Conservation (phyloP, 2,797 vertebrate genomes). For the Choloepus didactylus region DNA sequence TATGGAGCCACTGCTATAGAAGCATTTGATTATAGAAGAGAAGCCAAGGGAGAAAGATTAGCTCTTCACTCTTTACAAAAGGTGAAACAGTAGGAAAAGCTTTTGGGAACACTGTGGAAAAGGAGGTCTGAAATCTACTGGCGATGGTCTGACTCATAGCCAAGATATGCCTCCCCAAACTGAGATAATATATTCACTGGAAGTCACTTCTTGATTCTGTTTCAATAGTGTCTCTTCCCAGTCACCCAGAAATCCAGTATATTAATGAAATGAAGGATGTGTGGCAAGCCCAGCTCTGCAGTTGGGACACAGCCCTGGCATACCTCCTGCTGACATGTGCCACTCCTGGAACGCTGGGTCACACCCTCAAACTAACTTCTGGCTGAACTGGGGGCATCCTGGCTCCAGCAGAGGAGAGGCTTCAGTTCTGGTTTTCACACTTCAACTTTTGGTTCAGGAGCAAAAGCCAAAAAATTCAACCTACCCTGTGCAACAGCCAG, state of each 20-base stretch:
- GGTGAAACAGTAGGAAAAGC: background rate
- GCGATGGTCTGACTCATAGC: background rate
- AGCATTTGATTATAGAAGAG: background rate
- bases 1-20: background rate
- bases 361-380: constrained; percentile 81
- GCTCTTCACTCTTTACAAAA: background rate
- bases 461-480: constrained; percentile 81
- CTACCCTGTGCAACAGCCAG: constrained; percentile 68
- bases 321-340: constrained; percentile 72
- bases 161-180: background rate
- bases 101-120: background rate
- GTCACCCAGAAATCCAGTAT: constrained; percentile 53
- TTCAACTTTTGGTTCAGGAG: constrained; percentile 75
- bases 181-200: background rate
- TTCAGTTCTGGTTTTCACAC: constrained; percentile 75
- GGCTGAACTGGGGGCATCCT: constrained; percentile 80
- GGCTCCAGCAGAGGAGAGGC: constrained; percentile 58
- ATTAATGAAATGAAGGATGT: constrained; percentile 56
- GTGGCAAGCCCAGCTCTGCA: constrained; percentile 59
- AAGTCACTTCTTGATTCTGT: constrained; percentile 1
- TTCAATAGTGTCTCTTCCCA: background rate
- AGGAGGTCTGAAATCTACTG: background rate
- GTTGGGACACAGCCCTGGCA: constrained; percentile 74
- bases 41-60: background rate
- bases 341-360: constrained; percentile 78